Conservation (phyloP, 2,797 vertebrate genomes). For the Acanthopagrus latus region DNA sequence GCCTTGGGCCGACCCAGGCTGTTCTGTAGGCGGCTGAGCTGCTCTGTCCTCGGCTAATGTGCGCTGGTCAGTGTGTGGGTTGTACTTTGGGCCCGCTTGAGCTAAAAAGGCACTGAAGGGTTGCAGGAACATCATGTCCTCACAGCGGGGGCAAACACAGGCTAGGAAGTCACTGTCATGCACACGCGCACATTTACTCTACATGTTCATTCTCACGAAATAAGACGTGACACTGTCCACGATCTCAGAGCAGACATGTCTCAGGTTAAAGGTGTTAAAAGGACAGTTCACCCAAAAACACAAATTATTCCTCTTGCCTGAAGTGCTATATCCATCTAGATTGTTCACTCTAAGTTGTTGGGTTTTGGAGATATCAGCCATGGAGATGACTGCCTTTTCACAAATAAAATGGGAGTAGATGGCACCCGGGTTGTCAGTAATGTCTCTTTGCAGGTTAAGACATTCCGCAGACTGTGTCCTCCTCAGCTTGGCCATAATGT, state of each 20-base stretch:
- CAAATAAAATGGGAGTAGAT: too few species aligned
- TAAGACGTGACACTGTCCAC: conserved; percentile 34
- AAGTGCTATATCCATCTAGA: too few species aligned
- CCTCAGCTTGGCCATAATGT: too few species aligned
- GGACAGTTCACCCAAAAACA: too few species aligned
- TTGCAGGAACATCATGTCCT: conserved; percentile 74
- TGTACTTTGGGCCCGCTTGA: conserved; percentile 61
- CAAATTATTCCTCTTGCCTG: too few species aligned
- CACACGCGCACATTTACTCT: conserved; percentile 47
- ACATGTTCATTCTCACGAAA: conserved; percentile 51
- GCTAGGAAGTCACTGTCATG: conserved; percentile 58
- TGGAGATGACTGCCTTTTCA: too few species aligned
- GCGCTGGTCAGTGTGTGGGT: conserved; percentile 68
- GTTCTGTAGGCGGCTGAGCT: conserved; percentile 60
- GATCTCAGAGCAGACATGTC: conserved; percentile 17
- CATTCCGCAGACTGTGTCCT: too few species aligned
- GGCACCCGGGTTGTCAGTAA: too few species aligned
- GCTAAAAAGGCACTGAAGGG: conserved; percentile 64
- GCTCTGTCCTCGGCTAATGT: conserved; percentile 62
- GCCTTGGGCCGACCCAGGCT: conserved; percentile 67
- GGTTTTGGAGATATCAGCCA: too few species aligned
- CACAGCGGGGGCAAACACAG: conserved; percentile 59
- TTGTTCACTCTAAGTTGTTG: too few species aligned
- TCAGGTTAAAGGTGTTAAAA: not conserved
- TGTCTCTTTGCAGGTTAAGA: too few species aligned